phyloP scores from a whole-genome alignment of 2,113 vertebrate genomes.

The Columbina picui region DNA sequence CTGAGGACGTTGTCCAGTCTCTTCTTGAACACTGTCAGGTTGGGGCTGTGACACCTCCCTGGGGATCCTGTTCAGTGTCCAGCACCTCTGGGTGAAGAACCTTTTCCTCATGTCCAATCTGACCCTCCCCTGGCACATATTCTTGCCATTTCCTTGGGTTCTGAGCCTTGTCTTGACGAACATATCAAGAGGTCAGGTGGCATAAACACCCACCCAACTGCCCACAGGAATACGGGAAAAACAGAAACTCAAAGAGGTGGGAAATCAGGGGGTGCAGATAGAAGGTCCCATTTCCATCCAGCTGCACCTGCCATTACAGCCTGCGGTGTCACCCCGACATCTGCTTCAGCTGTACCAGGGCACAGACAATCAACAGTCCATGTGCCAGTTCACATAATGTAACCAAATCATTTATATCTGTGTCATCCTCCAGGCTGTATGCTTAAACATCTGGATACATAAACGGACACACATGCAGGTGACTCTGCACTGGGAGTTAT shows the following conservation, averaged over 20 bases:
- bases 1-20: no score
- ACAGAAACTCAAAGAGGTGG: background rate
- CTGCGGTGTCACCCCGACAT: background rate
- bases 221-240: background rate
- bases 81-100: no score
- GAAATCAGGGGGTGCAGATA: background rate
- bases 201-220: background rate
- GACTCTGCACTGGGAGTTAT: background rate
- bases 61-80: no score
- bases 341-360: background rate
- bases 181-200: background rate
- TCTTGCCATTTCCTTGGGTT: background rate
- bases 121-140: no score
- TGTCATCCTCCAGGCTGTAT: background rate
- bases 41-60: no score
- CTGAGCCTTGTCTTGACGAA: background rate
- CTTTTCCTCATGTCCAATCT: background rate
- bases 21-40: no score
- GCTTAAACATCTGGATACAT: background rate
- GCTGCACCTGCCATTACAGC: background rate
- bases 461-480: background rate
- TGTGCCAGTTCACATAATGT: background rate
- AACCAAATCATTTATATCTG: background rate
- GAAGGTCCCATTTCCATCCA: background rate
- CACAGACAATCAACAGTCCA: background rate